Evolutionary conservation across 2,797 vertebrate genomes (phyloP).

Genomic region (Ctenopoma kingsleyae): DNA sequence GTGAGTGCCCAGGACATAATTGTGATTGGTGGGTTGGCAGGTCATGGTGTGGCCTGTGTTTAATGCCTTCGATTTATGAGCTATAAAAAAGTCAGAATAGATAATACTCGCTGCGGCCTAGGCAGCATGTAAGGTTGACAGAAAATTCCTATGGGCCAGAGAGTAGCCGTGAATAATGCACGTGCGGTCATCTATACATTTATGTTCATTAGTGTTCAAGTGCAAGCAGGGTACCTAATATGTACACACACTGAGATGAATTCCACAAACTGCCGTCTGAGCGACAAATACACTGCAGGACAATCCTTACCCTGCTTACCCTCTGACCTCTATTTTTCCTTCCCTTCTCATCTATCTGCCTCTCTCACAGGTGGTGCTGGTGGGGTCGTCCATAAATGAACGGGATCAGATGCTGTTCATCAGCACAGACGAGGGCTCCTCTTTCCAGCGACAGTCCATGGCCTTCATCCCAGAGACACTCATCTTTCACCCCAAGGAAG

Average conservation of each 20-base stretch:
- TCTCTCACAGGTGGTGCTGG: conserved; percentile 90
- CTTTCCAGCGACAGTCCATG: conserved; percentile 91
- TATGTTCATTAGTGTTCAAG: conserved; percentile 23
- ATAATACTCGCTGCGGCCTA: conserved; percentile 53
- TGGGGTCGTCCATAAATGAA: conserved; percentile 93
- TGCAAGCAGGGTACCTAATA: conserved; percentile 2
- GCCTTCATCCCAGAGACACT: conserved; percentile 91
- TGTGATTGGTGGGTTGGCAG: conserved; percentile 62
- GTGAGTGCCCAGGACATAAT: conserved; percentile 50
- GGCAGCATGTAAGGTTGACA: conserved; percentile 21
- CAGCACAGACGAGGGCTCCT: conserved; percentile 93
- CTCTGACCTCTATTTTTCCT: conserved; percentile 31
- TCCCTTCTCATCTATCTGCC: neutral
- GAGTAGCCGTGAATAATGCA: conserved; percentile 34
- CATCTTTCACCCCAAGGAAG: conserved; percentile 94
- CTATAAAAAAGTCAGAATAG: conserved; percentile 63
- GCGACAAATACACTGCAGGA: neutral
- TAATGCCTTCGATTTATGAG: conserved; percentile 73
- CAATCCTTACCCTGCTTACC: conserved; percentile 7
- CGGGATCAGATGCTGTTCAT: conserved; percentile 94
- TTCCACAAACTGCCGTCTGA: conserved; percentile 32
- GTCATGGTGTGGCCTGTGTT: conserved; percentile 33
- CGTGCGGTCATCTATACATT: conserved; percentile 20
- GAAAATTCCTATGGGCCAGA: conserved; percentile 24
- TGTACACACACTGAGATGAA: conserved; percentile 30